phyloP scores from a whole-genome alignment of 2,797 vertebrate species.

The Ctenochaetus hawaiiensis region DNA sequence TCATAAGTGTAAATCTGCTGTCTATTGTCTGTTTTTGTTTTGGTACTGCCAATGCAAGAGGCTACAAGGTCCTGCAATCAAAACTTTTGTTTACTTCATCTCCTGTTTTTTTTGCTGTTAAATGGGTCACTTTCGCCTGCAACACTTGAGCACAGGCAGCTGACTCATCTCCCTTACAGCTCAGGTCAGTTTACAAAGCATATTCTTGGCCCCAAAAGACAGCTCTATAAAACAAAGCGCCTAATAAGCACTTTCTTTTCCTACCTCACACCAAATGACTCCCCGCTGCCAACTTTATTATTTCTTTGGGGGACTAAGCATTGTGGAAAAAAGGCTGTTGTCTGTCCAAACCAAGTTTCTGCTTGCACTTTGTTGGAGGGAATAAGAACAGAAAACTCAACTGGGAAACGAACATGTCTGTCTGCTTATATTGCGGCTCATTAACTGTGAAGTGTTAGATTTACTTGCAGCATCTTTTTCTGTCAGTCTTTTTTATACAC shows the following conservation, averaged over 20 bases:
- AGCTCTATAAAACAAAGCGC: slow-evolving; percentile 34
- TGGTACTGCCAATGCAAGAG: not conserved
- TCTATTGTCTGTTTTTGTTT: not conserved
- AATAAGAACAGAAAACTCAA: not conserved
- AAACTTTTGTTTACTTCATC: not conserved
- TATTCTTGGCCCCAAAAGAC: slow-evolving; percentile 19
- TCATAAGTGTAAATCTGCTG: not conserved
- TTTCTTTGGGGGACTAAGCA: not conserved
- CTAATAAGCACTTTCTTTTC: slow-evolving; percentile 36
- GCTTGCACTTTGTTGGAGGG: not conserved
- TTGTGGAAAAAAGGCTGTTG: not conserved
- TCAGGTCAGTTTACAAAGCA: slow-evolving; percentile 38
- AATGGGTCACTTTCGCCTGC: slow-evolving; percentile 30
- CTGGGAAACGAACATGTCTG: not conserved
- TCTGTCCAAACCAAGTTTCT: not conserved
- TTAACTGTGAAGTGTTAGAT: not conserved
- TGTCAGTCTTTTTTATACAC: not conserved
- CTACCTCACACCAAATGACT: slow-evolving; percentile 16
- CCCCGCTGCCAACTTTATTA: slow-evolving; percentile 21
- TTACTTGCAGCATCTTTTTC: slow-evolving; percentile 7
- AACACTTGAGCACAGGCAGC: not conserved
- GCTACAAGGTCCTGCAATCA: not conserved
- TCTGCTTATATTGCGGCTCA: slow-evolving; percentile 2
- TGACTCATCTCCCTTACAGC: slow-evolving; percentile 22
- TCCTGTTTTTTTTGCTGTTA: not conserved